A percentile compares a stretch with the other conserved stretches of the same genome.
phyloP scores from a whole-genome alignment of 2,113 vertebrate genomes.

The Pterocles orientalis region DNA sequence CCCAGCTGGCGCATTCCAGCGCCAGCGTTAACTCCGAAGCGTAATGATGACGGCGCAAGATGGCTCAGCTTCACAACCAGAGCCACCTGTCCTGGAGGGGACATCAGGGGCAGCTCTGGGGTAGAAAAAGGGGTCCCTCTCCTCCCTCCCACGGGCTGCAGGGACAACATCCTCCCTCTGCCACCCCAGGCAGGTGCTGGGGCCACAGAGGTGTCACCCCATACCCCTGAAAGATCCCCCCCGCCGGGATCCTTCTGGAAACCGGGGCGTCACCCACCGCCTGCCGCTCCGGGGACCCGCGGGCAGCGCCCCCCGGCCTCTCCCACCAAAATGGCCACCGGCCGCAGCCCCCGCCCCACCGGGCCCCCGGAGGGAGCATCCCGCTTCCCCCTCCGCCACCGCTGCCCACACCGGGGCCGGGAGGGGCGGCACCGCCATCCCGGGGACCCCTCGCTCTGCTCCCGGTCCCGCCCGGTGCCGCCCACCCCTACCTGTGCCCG shows the following conservation, averaged over 20 bases:
- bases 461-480: neutral
- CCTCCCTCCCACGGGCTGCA: neutral
- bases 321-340: neutral
- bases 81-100: neutral
- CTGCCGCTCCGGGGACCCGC: neutral
- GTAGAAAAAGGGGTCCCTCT: neutral
- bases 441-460: neutral
- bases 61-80: neutral
- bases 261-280: neutral
- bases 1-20: neutral
- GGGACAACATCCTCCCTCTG: neutral
- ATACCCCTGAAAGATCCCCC: neutral
- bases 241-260: conserved; percentile 34
- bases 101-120: neutral
- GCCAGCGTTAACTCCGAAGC: neutral
- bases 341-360: neutral
- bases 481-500: neutral
- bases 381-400: neutral
- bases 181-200: neutral
- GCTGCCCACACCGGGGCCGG: neutral
- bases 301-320: neutral
- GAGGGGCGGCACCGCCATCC: neutral
- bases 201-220: neutral
- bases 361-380: neutral
- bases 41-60: neutral